Percentiles rank a stretch among this genome's conserved stretches.
phyloP scores from a whole-genome alignment of 2,113 vertebrate species.

The Daubentonia madagascariensis region DNA sequence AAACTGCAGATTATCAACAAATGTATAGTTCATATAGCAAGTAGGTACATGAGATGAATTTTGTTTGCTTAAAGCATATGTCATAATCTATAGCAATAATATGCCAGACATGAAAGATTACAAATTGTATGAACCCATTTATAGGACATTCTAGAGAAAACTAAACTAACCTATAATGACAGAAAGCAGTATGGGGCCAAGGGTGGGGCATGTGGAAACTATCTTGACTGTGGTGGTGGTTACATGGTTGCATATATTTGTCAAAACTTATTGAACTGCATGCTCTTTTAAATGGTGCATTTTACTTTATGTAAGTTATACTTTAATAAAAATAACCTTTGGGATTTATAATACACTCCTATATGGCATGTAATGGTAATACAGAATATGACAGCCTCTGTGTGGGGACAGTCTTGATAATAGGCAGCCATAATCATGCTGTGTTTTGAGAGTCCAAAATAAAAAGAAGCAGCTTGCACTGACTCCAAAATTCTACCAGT shows the following conservation, averaged over 20 bases:
- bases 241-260: background rate
- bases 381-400: background rate
- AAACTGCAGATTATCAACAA: background rate
- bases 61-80: background rate
- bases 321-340: background rate
- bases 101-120: background rate
- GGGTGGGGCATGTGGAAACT: background rate
- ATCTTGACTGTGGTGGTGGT: background rate
- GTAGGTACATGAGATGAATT: background rate
- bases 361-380: background rate
- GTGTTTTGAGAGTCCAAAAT: background rate
- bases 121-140: background rate
- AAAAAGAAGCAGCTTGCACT: background rate
- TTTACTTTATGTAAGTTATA: background rate
- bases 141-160: background rate
- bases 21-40: background rate
- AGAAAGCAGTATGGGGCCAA: background rate
- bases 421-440: background rate
- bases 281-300: background rate
- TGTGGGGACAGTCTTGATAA: background rate
- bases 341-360: background rate
- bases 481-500: background rate
- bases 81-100: background rate
- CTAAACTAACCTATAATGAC: background rate
- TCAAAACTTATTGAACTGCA: background rate